A percentile compares a stretch with the other conserved stretches of the same genome.
Conservation (phyloP, 1,140 invertebrate species). For the Aphaenogaster rudis region DNA sequence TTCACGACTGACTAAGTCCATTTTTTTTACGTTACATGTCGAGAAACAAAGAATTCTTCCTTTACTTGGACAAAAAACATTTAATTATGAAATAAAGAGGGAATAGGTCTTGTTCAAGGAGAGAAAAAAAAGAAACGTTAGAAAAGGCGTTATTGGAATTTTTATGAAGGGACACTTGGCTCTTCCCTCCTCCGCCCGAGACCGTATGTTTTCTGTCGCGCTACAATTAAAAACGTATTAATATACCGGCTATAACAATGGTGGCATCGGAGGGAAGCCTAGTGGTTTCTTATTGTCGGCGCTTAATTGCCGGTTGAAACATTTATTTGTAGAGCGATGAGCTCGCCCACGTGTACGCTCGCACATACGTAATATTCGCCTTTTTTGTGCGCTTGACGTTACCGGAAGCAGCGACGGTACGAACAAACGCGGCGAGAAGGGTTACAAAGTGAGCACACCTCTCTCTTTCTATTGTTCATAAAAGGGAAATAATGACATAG, state of each 20-base stretch:
- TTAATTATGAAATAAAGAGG: conserved; percentile 11
- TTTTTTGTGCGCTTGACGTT: conserved; percentile 57
- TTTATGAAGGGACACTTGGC: conserved; percentile 41
- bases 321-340: conserved; percentile 69
- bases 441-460: conserved; percentile 43
- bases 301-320: conserved; percentile 68
- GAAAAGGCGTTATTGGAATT: conserved; percentile 38
- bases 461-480: conserved; percentile 51
- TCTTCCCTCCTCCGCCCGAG: conserved; percentile 9
- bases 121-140: conserved; percentile 18
- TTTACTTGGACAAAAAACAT: conserved; percentile 22
- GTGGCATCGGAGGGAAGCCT: conserved; percentile 26
- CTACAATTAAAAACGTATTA: conserved; percentile 78
- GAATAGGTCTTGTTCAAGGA: neutral
- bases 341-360: conserved; percentile 59
- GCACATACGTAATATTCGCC: conserved; percentile 59
- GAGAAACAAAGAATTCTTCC: neutral
- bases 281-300: conserved; percentile 71
- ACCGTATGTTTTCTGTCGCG: conserved; percentile 73
- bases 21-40: neutral
- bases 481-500: conserved; percentile 62
- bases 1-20: neutral
- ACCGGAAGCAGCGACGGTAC: conserved; percentile 54
- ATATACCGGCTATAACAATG: conserved; percentile 57
- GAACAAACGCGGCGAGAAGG: conserved; percentile 51